These are phyloP conservation scores for Hipposideros armiger DNA, from an alignment of 2,113 vertebrate species.

Conservation along the genomic window DNA sequence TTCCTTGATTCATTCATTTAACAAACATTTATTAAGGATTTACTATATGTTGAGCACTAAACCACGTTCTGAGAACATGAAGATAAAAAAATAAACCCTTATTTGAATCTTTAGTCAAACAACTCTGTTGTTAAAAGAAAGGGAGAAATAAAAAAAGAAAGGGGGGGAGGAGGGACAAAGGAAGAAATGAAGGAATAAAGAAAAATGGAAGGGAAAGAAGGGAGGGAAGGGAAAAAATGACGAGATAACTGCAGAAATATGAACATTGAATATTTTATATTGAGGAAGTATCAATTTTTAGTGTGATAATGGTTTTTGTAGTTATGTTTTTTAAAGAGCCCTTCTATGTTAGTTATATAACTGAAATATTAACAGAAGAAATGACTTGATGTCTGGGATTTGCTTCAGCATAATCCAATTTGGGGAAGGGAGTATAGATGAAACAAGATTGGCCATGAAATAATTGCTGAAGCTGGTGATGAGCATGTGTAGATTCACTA, in stretches of 20 bases:
- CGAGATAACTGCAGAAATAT: background rate
- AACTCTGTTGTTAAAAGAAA: background rate
- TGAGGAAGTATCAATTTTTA: background rate
- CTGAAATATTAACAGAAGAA: background rate
- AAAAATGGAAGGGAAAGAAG: background rate
- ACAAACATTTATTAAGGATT: background rate
- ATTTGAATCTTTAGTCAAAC: background rate
- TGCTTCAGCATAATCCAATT: background rate
- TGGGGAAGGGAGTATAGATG: background rate
- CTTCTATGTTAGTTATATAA: slow-evolving; percentile 4
- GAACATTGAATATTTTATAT: slow-evolving; percentile 27
- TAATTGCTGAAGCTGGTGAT: background rate
- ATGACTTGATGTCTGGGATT: background rate
- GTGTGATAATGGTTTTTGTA: background rate
- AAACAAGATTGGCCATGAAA: background rate
- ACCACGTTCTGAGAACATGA: background rate
- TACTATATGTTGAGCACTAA: background rate
- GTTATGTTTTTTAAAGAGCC: background rate
- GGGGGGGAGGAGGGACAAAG: background rate
- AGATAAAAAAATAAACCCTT: background rate
- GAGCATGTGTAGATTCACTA: background rate
- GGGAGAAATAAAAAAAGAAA: background rate
- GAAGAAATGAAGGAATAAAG: background rate
- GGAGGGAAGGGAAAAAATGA: background rate
- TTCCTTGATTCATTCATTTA: background rate